phyloP scores from a whole-genome alignment of 2,113 vertebrate species.

The Cricetomys ansorgei region DNA sequence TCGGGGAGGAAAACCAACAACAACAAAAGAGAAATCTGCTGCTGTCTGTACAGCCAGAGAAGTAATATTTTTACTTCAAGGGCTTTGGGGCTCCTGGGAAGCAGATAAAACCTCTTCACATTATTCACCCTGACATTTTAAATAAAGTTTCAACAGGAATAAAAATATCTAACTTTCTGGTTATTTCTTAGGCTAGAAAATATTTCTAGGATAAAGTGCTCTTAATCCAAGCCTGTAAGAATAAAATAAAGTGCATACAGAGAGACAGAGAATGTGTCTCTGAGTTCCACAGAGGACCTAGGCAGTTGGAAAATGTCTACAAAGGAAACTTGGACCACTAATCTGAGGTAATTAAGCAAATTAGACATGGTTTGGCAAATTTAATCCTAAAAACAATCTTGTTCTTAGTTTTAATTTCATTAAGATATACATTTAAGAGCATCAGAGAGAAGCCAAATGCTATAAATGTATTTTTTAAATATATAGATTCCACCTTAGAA shows the following conservation, averaged over 20 bases:
- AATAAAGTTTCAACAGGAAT: conserved; percentile 81
- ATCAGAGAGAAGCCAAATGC: conserved; percentile 37
- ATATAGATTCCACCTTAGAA: not conserved
- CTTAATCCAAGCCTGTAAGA: conserved; percentile 62
- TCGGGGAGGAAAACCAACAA: conserved; percentile 70
- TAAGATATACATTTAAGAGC: not conserved
- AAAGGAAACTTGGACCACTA: conserved; percentile 37
- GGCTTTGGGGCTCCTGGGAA: conserved; percentile 68
- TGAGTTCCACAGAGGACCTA: not conserved
- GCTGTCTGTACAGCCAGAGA: conserved; percentile 60
- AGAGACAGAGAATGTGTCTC: conserved; percentile 46
- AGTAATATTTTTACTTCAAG: conserved; percentile 77
- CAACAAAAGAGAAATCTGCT: conserved; percentile 72
- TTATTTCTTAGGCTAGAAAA: conserved; percentile 70
- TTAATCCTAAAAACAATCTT: conserved; percentile 49
- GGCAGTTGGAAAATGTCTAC: conserved; percentile 21
- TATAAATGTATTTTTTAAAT: conserved; percentile 48
- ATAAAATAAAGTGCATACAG: conserved; percentile 50
- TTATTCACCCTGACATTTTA: conserved; percentile 81
- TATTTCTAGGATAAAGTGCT: conserved; percentile 66
- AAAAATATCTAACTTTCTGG: conserved; percentile 79
- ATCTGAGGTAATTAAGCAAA: not conserved
- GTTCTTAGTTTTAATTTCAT: conserved; percentile 53
- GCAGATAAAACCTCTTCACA: conserved; percentile 65
- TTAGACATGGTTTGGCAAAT: conserved; percentile 31